Percentiles rank a stretch among this genome's conserved stretches.
Conservation (phyloP, 2,797 vertebrate species). For the Chaenodraco wilsoni region DNA sequence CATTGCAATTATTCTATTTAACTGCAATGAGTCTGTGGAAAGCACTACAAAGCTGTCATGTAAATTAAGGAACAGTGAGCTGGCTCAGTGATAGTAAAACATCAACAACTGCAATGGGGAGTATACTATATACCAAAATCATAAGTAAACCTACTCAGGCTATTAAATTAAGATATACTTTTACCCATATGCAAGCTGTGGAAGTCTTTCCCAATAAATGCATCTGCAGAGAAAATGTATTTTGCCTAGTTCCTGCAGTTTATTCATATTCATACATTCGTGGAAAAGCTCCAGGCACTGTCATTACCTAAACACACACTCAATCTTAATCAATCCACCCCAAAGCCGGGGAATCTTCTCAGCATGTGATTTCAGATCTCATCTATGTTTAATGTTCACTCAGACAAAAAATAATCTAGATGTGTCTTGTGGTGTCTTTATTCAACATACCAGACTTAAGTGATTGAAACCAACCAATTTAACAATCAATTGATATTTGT, state of each 20-base stretch:
- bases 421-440: background rate
- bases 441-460: conserved; percentile 1
- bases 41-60: background rate
- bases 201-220: background rate
- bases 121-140: too few relatives aligned
- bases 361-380: conserved; percentile 9
- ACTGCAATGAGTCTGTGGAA: background rate
- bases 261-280: conserved; percentile 40
- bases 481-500: conserved; percentile 1
- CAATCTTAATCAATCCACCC: conserved; percentile 12
- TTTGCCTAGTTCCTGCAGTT: background rate
- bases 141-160: background rate
- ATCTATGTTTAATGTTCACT: conserved; percentile 17
- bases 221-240: background rate
- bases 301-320: conserved; percentile 28
- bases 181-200: background rate
- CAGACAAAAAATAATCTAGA: background rate
- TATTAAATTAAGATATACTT: background rate
- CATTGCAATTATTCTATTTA: background rate
- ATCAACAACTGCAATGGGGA: background rate
- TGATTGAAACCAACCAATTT: background rate
- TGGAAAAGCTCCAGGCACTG: conserved; percentile 42
- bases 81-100: background rate
- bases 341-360: conserved; percentile 14
- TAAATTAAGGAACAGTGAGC: too few relatives aligned